Evolutionary conservation across 2,888 invertebrate species (phyloP), one percentile per base, ranked within the genome.

Genomic region (Drosophila neonasuta): DNA sequence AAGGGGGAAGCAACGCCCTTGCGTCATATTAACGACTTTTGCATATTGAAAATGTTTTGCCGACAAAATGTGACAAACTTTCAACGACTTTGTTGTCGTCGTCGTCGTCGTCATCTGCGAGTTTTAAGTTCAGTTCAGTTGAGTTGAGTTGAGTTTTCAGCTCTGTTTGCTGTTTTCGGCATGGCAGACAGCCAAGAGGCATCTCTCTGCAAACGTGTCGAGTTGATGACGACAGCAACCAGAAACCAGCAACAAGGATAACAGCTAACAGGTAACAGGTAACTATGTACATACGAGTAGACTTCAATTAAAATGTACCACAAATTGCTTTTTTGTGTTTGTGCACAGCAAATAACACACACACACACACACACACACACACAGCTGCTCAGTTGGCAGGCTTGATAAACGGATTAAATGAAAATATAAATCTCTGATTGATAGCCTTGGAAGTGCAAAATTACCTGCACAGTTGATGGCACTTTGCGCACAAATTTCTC

Each of bases 31-130:
- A 82, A 87, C 81, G 80, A 83, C 74, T 80, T 70, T 80, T 82
- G 83, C 81, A 82, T 82, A 82, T 82, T 82, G 87, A 82, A 82
- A 85, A 82, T 82, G 86, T 82, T 85, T 84, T 65, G 58, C 77
- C 51, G 32, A 55, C 77, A 66, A 74, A 81, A 86, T 81, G 86
- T 87, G 86, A 82, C 86, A 87, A 82, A 86, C 77, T 78, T 85
- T 82, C 65, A 77, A 86, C 80, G 77, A 82, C 50, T 79, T 68
- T 76, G 65, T 71, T 59, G 67, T 39, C 54, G 50, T 13, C 66
- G 39, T 13, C 69, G 30, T 32, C 32, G 32, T 6, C 24, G 24
- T 24, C 24, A 63, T 64, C 74, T 64, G 56, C 42, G 5, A 41
- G 29, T 17, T n/a, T 36, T 36, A n/a, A 36, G 36, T 34, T 11